phyloP scores from a whole-genome alignment of 1,140 invertebrate genomes.

The Pseudomyrmex concolor region DNA sequence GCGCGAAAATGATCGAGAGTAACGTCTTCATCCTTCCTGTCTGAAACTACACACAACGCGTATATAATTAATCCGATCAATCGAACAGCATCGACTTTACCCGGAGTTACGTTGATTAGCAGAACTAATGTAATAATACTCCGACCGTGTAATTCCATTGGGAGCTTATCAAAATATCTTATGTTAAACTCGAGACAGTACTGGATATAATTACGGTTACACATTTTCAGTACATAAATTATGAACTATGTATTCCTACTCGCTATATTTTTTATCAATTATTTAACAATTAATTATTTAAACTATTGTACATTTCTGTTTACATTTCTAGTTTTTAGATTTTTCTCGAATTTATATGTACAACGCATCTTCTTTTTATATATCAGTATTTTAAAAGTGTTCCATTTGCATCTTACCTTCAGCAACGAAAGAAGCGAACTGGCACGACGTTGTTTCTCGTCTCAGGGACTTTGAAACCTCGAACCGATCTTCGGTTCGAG shows the following conservation, averaged over 20 bases:
- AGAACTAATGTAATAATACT: conserved; percentile 1
- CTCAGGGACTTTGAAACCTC: conserved; percentile 76
- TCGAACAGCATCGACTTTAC: neutral
- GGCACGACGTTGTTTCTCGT: conserved; percentile 62
- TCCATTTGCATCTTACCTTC: conserved; percentile 73
- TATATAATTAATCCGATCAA: conserved; percentile 27
- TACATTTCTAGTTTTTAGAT: neutral
- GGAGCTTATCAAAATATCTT: neutral
- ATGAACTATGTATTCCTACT: neutral
- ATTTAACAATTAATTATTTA: neutral
- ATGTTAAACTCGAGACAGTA: neutral
- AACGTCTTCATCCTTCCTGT: conserved; percentile 72
- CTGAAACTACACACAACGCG: conserved; percentile 35
- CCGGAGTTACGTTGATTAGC: neutral
- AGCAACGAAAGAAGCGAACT: conserved; percentile 74
- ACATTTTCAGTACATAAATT: too few relatives aligned
- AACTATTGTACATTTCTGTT: neutral
- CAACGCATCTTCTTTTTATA: neutral
- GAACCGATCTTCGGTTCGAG: conserved; percentile 44
- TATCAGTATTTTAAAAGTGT: neutral
- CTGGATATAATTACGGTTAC: neutral
- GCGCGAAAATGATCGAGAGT: conserved; percentile 67
- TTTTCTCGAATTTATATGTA: too few relatives aligned
- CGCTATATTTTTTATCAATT: neutral
- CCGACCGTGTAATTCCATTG: neutral